phyloP scores from a whole-genome alignment of 1,140 invertebrate species.

The Scaptomyza pallida region DNA sequence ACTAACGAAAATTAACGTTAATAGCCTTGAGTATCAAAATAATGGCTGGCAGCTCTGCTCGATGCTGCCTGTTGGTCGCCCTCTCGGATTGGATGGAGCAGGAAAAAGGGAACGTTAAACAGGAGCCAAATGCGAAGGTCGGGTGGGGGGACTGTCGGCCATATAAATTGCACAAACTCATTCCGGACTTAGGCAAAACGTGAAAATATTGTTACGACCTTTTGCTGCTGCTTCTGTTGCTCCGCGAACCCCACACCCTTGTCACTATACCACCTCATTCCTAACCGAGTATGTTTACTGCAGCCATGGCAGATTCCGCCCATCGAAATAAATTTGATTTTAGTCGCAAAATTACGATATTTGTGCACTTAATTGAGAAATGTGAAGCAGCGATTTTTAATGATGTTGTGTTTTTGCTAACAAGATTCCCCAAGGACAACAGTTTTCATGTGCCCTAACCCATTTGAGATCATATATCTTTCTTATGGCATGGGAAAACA shows the following conservation, averaged over 20 bases:
- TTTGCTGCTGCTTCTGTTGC: constrained; percentile 7
- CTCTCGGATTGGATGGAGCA: constrained; percentile 48
- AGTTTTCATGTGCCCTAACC: constrained; percentile 1
- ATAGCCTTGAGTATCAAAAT: constrained; percentile 80
- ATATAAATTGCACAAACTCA: constrained; percentile 80
- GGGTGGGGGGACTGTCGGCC: constrained; percentile 21
- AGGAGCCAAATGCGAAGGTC: constrained; percentile 7
- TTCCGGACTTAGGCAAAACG: constrained; percentile 81
- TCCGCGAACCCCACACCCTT: no score
- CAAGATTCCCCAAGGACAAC: constrained; percentile 8
- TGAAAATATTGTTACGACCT: constrained; percentile 82
- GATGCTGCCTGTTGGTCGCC: constrained; percentile 49
- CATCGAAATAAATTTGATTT: constrained; percentile 77
- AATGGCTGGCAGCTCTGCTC: constrained; percentile 53
- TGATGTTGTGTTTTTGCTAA: constrained; percentile 63
- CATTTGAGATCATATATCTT: not conserved
- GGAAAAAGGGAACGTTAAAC: constrained; percentile 8
- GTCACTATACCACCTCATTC: not conserved
- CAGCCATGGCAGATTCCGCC: constrained; percentile 39
- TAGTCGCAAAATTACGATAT: constrained; percentile 73
- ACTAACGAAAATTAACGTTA: constrained; percentile 83
- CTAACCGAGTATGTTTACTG: constrained; percentile 14
- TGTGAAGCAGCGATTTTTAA: constrained; percentile 74
- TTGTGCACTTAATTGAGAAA: constrained; percentile 71
- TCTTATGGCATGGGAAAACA: not conserved